Conservation (phyloP, 2,888 invertebrate genomes). For the Pyralis farinalis region DNA sequence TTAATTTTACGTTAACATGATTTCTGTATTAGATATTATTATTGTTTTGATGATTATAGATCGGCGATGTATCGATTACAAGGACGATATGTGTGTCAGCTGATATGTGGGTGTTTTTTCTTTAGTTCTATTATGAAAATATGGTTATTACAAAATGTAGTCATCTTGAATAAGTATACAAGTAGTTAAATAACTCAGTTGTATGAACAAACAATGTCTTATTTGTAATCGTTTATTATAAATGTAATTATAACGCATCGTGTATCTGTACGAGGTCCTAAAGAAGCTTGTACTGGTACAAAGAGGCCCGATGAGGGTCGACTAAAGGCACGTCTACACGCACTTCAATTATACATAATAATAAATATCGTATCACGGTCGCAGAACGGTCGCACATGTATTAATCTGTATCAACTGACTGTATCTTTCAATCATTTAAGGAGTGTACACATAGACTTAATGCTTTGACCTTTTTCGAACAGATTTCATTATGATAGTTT, state of each 20-base stretch:
- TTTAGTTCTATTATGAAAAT: constrained; percentile 33
- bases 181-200: constrained; percentile 51
- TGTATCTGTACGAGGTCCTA: constrained; percentile 2
- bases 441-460: background rate
- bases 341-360: background rate
- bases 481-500: too few relatives aligned
- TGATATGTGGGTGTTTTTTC: constrained; percentile 18
- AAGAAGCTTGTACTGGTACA: background rate
- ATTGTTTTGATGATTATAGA: constrained; percentile 28
- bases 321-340: background rate
- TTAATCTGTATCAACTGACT: too few relatives aligned
- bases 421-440: background rate
- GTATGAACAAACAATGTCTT: constrained; percentile 57
- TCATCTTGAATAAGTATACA: constrained; percentile 68
- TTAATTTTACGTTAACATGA: constrained; percentile 73
- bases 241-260: constrained; percentile 14
- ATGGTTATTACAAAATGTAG: constrained; percentile 59
- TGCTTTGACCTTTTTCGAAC: background rate
- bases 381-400: background rate
- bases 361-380: constrained; percentile 1
- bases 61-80: constrained; percentile 19
- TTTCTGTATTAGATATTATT: constrained; percentile 49
- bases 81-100: constrained; percentile 18
- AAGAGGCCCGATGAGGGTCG: background rate
- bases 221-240: constrained; percentile 47